These are phyloP conservation scores for Myzus persicae DNA, from an alignment of 1,140 invertebrate species.

Conservation along the genomic window DNA sequence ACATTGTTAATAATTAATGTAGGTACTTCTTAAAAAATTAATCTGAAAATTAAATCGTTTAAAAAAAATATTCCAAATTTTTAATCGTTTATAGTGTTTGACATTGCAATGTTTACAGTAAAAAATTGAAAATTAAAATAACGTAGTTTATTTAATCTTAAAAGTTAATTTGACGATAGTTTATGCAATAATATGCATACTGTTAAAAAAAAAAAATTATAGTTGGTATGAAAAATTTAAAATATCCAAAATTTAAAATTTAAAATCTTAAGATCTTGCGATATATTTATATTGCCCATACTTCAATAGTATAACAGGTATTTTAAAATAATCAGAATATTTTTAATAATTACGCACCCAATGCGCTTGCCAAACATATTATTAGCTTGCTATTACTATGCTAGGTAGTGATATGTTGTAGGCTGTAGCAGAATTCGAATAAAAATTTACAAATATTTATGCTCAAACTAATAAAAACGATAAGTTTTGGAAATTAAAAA, in stretches of 20 bases:
- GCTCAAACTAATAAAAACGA: neutral
- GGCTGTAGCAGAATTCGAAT: too few relatives aligned
- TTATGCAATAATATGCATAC: neutral
- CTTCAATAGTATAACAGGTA: neutral
- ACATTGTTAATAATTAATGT: neutral
- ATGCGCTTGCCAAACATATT: neutral
- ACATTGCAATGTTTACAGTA: neutral
- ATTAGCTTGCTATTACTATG: too few relatives aligned
- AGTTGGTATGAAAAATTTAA: neutral
- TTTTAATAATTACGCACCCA: neutral
- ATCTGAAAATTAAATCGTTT: neutral
- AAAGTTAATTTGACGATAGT: neutral
- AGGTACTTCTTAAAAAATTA: neutral
- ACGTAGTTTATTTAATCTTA: neutral
- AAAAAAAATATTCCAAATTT: neutral
- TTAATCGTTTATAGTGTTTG: neutral
- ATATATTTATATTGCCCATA: neutral
- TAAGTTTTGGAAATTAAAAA: neutral
- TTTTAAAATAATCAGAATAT: neutral
- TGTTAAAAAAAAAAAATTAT: neutral
- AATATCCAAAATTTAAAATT: too few relatives aligned
- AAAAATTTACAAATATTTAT: too few relatives aligned
- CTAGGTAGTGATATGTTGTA: too few relatives aligned
- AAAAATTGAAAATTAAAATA: neutral
- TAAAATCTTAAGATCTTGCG: neutral